These are phyloP conservation scores for Botia kubotai DNA, from an alignment of 2,797 vertebrate genomes.

Conservation along the genomic window DNA sequence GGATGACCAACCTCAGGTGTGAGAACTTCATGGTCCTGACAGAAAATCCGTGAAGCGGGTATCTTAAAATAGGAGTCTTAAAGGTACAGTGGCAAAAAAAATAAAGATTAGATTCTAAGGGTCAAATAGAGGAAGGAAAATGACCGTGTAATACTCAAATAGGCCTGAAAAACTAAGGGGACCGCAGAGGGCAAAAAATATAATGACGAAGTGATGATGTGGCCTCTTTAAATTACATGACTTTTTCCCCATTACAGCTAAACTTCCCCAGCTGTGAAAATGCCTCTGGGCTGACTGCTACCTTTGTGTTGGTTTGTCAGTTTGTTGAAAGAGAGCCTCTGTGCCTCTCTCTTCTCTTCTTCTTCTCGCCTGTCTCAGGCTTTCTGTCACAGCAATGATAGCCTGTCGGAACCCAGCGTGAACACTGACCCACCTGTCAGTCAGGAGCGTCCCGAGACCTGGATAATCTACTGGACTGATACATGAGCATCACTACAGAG, in stretches of 20 bases:
- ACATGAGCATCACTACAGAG: conserved; percentile 66
- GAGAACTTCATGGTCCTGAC: neutral
- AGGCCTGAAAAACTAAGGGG: neutral
- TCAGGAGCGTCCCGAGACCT: conserved; percentile 64
- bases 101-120: neutral
- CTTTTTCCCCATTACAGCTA: conserved; percentile 12
- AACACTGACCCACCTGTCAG: conserved; percentile 52
- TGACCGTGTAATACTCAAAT: too few relatives aligned
- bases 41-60: neutral
- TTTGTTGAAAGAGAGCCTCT: conserved; percentile 26
- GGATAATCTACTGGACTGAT: conserved; percentile 65
- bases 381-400: conserved; percentile 31
- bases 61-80: neutral
- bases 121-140: too few relatives aligned
- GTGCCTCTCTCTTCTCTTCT: neutral
- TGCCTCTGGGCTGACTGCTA: conserved; percentile 37
- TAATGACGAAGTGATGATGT: neutral
- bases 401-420: conserved; percentile 33
- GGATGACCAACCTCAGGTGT: neutral
- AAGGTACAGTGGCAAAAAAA: neutral
- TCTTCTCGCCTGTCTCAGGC: conserved; percentile 17
- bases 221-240: neutral
- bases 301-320: conserved; percentile 32
- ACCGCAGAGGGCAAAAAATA: neutral
- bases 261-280: conserved; percentile 4